A percentile compares a stretch with the other conserved stretches of the same genome.
Evolutionary conservation across 1,140 invertebrate genomes (phyloP).

Genomic region (Harlomillsia oculata): DNA sequence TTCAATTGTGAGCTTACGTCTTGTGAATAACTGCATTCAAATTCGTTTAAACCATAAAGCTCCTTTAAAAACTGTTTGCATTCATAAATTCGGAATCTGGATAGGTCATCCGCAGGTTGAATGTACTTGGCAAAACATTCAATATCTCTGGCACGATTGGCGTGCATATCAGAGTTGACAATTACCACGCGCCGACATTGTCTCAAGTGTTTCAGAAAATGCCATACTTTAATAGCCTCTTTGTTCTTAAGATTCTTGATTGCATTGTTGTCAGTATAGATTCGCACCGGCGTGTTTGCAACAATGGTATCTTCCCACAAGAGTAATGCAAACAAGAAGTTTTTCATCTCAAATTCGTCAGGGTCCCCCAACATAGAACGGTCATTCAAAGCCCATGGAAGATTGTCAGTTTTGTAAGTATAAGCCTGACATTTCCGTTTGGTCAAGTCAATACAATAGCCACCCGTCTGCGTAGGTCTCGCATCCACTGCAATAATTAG

Average conservation of each 20-base stretch:
- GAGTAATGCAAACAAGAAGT: slow-evolving; percentile 4
- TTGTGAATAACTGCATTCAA: no score
- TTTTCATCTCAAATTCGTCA: slow-evolving; percentile 19
- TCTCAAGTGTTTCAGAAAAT: slow-evolving; percentile 5
- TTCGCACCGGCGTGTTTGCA: not conserved
- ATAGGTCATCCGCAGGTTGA: slow-evolving; percentile 13
- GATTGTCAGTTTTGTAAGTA: not conserved
- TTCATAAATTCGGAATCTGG: no score
- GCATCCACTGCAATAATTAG: slow-evolving; percentile 15
- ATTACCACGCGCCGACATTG: not conserved
- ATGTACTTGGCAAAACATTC: slow-evolving; percentile 7
- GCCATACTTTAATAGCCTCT: not conserved
- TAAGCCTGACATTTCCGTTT: not conserved
- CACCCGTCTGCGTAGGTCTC: not conserved
- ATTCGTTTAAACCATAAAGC: no score
- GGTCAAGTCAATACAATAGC: slow-evolving; percentile 7
- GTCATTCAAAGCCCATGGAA: not conserved
- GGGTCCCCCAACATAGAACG: not conserved
- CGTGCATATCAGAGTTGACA: not conserved
- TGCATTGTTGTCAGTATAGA: slow-evolving; percentile 3
- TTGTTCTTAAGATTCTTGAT: not conserved
- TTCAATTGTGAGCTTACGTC: no score
- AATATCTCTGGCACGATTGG: not conserved
- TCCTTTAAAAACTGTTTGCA: no score
- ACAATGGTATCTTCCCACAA: slow-evolving; percentile 5